These are phyloP conservation scores for Deroplatys truncata DNA, from an alignment of 2,888 invertebrate species.

Conservation along the genomic window DNA sequence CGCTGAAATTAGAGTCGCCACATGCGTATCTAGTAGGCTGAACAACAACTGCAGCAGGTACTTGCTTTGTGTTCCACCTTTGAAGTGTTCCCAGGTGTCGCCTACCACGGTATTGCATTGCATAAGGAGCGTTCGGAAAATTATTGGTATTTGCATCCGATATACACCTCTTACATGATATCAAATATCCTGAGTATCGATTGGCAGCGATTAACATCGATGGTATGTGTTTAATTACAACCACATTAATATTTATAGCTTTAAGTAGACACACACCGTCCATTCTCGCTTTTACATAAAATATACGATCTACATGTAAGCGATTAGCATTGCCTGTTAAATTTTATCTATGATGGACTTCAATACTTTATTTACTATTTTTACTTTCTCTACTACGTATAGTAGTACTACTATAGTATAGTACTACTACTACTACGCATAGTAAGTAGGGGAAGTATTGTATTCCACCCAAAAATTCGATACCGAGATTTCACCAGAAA, in stretches of 20 bases:
- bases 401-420: too few relatives aligned
- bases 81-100: background rate
- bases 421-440: too few relatives aligned
- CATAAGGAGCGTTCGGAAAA: background rate
- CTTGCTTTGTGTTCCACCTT: background rate
- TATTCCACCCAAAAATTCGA: too few relatives aligned
- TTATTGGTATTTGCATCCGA: background rate
- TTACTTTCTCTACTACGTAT: too few relatives aligned
- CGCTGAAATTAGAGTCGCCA: background rate
- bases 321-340: too few relatives aligned
- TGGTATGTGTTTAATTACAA: background rate
- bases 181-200: background rate
- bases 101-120: background rate
- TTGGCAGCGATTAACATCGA: background rate
- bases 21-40: background rate
- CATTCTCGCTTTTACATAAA: too few relatives aligned
- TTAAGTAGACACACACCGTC: too few relatives aligned
- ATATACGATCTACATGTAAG: too few relatives aligned
- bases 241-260: background rate
- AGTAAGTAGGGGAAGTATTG: too few relatives aligned
- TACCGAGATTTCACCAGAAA: too few relatives aligned
- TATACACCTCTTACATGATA: background rate
- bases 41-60: background rate
- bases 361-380: too few relatives aligned
- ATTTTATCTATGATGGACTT: too few relatives aligned